These are phyloP conservation scores for Bombus pyrosoma DNA, from an alignment of 1,140 invertebrate genomes.

Conservation along the genomic window DNA sequence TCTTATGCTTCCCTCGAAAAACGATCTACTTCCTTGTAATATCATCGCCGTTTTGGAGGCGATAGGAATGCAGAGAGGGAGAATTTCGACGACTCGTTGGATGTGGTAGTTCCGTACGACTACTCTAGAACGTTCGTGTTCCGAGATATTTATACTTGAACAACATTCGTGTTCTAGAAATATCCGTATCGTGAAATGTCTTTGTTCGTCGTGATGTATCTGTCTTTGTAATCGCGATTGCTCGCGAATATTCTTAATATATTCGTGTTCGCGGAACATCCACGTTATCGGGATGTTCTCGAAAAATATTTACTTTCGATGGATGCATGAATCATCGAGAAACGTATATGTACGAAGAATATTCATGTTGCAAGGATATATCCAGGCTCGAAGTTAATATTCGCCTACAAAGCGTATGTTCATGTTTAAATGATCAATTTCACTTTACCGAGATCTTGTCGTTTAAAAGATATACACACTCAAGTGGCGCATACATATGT, in stretches of 20 bases:
- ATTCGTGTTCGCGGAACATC: no score
- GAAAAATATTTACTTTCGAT: no score
- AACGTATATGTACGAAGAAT: neutral
- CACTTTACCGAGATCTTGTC: neutral
- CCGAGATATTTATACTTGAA: neutral
- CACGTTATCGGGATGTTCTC: no score
- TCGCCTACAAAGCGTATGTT: neutral
- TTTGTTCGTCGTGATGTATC: neutral
- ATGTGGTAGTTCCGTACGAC: neutral
- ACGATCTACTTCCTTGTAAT: neutral
- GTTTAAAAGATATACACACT: neutral
- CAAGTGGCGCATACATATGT: neutral
- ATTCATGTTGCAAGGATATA: no score
- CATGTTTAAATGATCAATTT: neutral
- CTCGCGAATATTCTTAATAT: no score
- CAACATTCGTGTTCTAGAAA: neutral
- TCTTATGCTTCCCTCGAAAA: neutral
- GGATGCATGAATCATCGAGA: neutral
- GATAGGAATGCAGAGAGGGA: neutral
- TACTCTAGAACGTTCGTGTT: slow-evolving; percentile 14
- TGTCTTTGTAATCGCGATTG: neutral
- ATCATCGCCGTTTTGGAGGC: neutral
- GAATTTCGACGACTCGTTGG: slow-evolving; percentile 27
- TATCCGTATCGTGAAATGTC: neutral
- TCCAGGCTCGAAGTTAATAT: neutral